Base-by-base conservation (phyloP, 2,888 invertebrate genomes). In the Diaphora mendica region DNA sequence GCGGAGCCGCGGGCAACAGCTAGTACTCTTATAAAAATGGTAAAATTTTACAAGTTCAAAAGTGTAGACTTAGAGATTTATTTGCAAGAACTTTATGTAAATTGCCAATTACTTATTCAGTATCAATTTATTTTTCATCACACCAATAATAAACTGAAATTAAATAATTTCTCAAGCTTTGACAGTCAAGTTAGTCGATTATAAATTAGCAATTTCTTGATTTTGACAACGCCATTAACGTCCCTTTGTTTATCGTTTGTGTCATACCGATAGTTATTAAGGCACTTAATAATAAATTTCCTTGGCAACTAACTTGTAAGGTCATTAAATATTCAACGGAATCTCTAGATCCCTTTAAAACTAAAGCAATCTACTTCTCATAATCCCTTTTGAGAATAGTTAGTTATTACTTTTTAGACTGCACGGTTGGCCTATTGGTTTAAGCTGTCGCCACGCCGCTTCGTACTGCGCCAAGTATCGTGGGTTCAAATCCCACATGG, bases 261-360 rank as follows among this genome's bases (percentile, higher is more conserved):
- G 64, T 39, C 39, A 39, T 39, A 39, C 64, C 39, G 11, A 65
- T 39, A 23, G 23, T 65, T 23, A 39, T n/a, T 65, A 33, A 64
- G 39, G 39, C 23, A 23, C 23, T 39, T 65, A 35, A 35, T 65
- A 30, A 62, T 39, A 65, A 65, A 72, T 51, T 48, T 67, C 74
- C 59, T 70, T 68, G 72, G 35, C 64, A 76, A 74, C 66, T 62
- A 77, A 76, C 79, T 73, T 65, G 62, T 64, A 74, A 62, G 68
- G 68, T 35, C 67, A 71, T 75, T 77, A 65, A 62, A 74, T 62
- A 77, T 79, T 68, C 72, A 72, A 71, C 59, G 66, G 33, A 42
- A 70, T 74, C 48, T 30, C 39, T 26, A 48, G 65, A 62, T 30
- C 65, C 15, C 44, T 33, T 75, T 69, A 68, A 74, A 80, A 68